phyloP scores from a whole-genome alignment of 2,888 invertebrate species.

The Tanypteryx hageni region DNA sequence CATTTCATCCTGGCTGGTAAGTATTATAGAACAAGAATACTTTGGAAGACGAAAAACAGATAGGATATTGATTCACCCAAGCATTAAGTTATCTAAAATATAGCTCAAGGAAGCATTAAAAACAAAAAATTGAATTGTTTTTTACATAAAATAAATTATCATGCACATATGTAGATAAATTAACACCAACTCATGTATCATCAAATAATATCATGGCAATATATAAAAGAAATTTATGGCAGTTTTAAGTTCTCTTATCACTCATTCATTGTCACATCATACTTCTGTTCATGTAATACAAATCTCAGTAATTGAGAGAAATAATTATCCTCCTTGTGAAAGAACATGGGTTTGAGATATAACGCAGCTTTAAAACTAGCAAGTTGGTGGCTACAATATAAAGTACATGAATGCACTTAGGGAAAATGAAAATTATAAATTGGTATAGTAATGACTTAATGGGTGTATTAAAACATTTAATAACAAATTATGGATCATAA shows the following conservation, averaged over 20 bases:
- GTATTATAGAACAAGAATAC: background rate
- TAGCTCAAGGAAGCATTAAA: too few relatives aligned
- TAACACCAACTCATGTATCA: too few relatives aligned
- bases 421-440: background rate
- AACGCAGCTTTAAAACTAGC: background rate
- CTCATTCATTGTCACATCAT: background rate
- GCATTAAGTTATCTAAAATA: background rate
- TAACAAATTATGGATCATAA: background rate
- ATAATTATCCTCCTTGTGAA: constrained; percentile 19
- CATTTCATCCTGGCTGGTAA: too few relatives aligned
- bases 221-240: background rate
- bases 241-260: background rate
- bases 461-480: background rate
- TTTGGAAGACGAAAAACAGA: constrained; percentile 42
- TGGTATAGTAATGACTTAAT: background rate
- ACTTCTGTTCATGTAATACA: background rate
- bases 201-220: too few relatives aligned
- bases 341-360: constrained; percentile 20
- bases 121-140: too few relatives aligned
- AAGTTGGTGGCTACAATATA: constrained; percentile 3
- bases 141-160: too few relatives aligned
- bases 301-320: background rate
- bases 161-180: too few relatives aligned
- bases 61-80: background rate
- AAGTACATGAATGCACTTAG: background rate